Conservation (phyloP, 2,797 vertebrate species). For the Nyctibius grandis region DNA sequence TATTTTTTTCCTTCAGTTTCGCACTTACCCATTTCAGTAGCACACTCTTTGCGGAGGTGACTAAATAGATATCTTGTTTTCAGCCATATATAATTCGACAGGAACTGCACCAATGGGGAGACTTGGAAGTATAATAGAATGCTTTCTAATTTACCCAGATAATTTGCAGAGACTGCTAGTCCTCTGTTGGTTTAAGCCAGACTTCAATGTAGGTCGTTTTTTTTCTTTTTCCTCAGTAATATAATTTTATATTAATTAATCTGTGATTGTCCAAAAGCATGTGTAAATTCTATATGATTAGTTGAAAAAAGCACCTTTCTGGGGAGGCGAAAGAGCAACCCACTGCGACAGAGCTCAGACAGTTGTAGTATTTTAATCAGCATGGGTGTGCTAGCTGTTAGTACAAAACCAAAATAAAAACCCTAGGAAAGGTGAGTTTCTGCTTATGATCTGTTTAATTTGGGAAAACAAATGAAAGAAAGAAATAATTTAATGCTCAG, state of each 20-base stretch:
- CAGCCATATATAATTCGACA: neutral
- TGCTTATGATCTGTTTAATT: constrained; percentile 9
- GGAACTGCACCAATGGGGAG: neutral
- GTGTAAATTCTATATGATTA: neutral
- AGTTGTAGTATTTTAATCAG: neutral
- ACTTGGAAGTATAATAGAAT: neutral
- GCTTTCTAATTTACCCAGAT: neutral
- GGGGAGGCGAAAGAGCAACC: neutral
- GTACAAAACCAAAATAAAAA: neutral
- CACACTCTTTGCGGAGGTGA: neutral
- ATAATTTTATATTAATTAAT: neutral
- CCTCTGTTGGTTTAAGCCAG: neutral
- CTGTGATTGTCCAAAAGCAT: neutral
- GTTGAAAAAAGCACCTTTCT: neutral
- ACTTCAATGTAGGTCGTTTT: neutral
- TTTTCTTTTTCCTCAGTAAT: neutral
- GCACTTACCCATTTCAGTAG: neutral
- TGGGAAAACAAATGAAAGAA: constrained; percentile 43
- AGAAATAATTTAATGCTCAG: constrained; percentile 50
- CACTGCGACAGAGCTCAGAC: neutral
- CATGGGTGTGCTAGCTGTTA: neutral
- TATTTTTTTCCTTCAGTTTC: neutral
- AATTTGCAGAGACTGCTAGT: neutral
- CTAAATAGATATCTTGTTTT: neutral
- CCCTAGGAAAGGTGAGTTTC: neutral